Conservation (phyloP, 2,113 vertebrate species). For the Epinephelus lanceolatus region DNA sequence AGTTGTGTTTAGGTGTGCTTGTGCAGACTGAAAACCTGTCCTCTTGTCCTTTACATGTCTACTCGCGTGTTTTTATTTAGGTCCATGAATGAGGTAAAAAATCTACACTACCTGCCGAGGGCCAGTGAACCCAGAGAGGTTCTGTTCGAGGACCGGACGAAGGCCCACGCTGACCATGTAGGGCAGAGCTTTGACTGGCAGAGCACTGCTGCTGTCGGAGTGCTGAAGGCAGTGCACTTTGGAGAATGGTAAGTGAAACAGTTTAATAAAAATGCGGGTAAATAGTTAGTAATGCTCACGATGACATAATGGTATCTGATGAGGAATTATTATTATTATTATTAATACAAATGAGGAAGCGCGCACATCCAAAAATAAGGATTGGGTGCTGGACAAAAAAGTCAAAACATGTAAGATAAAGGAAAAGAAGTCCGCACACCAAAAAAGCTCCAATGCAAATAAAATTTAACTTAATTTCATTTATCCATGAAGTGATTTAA, state of each 20-base stretch:
- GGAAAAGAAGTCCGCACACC: too few relatives aligned
- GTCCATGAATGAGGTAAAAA: slow-evolving; percentile 98
- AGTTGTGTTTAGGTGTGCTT: too few relatives aligned
- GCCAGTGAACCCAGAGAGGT: slow-evolving; percentile 96
- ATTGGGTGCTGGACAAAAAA: too few relatives aligned
- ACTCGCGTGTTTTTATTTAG: slow-evolving; percentile 67
- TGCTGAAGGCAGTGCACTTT: slow-evolving; percentile 97
- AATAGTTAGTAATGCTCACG: too few relatives aligned
- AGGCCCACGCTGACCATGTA: slow-evolving; percentile 96
- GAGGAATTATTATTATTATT: too few relatives aligned
- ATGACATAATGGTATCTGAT: too few relatives aligned
- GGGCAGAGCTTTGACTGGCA: slow-evolving; percentile 99
- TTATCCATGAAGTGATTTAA: too few relatives aligned
- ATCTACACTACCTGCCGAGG: slow-evolving; percentile 97
- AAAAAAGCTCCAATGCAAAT: too few relatives aligned
- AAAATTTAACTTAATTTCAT: too few relatives aligned
- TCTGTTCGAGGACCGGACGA: slow-evolving; percentile 96
- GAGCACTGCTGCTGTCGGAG: slow-evolving; percentile 97
- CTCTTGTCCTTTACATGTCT: background rate
- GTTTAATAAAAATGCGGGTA: background rate
- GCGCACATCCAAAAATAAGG: too few relatives aligned
- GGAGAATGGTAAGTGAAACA: slow-evolving; percentile 90
- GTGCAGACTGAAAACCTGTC: background rate
- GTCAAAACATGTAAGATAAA: too few relatives aligned
- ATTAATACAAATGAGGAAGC: too few relatives aligned